Evolutionary conservation across 2,888 invertebrate genomes (phyloP).

Genomic region (Epinotia bilunana): DNA sequence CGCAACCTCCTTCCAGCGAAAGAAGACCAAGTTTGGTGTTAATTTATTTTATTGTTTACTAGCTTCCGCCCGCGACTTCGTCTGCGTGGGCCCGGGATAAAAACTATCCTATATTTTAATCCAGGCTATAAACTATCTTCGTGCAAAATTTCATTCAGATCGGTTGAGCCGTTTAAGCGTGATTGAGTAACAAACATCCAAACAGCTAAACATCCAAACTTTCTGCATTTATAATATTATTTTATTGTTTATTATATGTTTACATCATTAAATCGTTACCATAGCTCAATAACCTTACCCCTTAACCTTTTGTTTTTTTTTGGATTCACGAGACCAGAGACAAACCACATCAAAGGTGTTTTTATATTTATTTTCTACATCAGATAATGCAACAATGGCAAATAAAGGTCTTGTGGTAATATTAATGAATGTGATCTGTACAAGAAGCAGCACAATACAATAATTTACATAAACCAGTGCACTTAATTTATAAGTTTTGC

Average conservation of each 20-base stretch:
- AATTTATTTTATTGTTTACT: not conserved
- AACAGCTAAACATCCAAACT: too few species aligned
- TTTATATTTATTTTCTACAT: slow-evolving; percentile 23
- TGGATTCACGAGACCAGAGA: slow-evolving; percentile 7
- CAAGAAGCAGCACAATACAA: slow-evolving; percentile 16
- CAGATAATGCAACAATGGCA: slow-evolving; percentile 21
- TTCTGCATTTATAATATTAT: too few species aligned
- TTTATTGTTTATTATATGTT: too few species aligned
- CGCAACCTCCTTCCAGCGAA: too few species aligned
- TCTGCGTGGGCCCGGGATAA: too few species aligned
- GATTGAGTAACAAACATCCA: too few species aligned
- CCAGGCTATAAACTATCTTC: too few species aligned
- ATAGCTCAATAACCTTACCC: slow-evolving; percentile 12
- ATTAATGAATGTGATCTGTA: slow-evolving; percentile 23
- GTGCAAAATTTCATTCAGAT: too few species aligned
- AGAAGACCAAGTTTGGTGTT: too few species aligned
- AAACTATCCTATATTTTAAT: too few species aligned
- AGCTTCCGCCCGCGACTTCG: too few species aligned
- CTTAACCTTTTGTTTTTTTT: slow-evolving; percentile 18
- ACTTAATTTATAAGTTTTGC: slow-evolving; percentile 18
- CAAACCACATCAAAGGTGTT: not conserved
- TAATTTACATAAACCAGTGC: slow-evolving; percentile 18
- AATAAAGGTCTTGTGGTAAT: slow-evolving; percentile 3
- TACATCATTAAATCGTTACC: not conserved
- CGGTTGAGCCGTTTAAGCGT: too few species aligned